These are phyloP conservation scores for Euschistus heros DNA, from an alignment of 1,140 invertebrate genomes.

Conservation along the genomic window DNA sequence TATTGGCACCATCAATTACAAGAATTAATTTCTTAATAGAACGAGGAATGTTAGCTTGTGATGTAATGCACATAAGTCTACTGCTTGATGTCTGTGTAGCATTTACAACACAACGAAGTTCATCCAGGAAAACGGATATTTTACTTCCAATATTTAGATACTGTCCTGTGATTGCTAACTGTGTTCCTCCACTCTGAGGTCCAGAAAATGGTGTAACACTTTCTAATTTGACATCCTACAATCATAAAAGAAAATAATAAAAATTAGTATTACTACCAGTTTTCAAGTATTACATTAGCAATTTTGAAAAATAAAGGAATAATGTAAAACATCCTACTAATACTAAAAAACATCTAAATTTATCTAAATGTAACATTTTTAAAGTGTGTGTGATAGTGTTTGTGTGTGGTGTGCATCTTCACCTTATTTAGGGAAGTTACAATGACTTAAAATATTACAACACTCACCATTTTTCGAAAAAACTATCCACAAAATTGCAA, in stretches of 20 bases:
- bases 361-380: too few species aligned
- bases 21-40: constrained; percentile 51
- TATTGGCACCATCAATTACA: constrained; percentile 72
- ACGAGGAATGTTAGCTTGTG: constrained; percentile 36
- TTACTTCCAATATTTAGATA: constrained; percentile 89
- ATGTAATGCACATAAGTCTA: constrained; percentile 76
- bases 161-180: constrained; percentile 77
- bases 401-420: too few species aligned
- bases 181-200: constrained; percentile 87
- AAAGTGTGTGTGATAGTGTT: too few species aligned
- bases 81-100: constrained; percentile 78
- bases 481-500: too few species aligned
- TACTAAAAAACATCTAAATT: too few species aligned
- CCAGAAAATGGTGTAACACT: constrained; percentile 76
- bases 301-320: background rate
- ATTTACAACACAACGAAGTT: constrained; percentile 78
- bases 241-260: constrained; percentile 9
- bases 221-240: constrained; percentile 59
- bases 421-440: too few species aligned
- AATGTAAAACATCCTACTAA: background rate
- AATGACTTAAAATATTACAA: too few species aligned
- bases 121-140: constrained; percentile 77
- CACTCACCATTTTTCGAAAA: too few species aligned
- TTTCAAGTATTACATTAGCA: background rate
- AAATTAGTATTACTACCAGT: background rate